phyloP scores from a whole-genome alignment of 35 echinoderm and acorn worm species.

The Acanthaster planci region DNA sequence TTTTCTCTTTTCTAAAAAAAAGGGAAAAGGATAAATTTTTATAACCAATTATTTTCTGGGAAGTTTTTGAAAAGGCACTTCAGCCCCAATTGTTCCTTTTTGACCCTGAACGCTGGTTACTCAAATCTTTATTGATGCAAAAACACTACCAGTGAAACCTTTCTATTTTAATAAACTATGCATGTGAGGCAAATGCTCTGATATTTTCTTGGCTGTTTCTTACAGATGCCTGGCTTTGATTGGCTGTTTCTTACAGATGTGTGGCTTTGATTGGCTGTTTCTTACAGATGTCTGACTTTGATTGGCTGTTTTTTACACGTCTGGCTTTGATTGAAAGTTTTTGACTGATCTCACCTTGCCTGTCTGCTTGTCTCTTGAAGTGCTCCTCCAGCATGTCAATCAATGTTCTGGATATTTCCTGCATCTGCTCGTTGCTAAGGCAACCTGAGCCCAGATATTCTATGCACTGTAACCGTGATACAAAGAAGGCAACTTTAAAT shows the following conservation, averaged over 20 bases:
- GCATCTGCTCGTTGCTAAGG: conserved; percentile 66
- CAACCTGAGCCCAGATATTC: conserved; percentile 77
- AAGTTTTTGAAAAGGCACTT: too few relatives aligned
- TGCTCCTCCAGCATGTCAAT: conserved; percentile 93
- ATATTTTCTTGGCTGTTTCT: too few relatives aligned
- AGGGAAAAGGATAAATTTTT: not conserved
- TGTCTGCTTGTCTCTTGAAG: conserved; percentile 89
- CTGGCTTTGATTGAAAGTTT: not conserved
- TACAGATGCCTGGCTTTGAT: not conserved
- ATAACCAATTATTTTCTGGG: too few relatives aligned
- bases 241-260: not conserved
- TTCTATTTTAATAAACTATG: too few relatives aligned
- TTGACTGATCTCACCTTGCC: conserved; percentile 62
- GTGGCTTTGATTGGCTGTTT: not conserved
- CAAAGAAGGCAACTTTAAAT: too few relatives aligned
- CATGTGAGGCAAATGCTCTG: too few relatives aligned
- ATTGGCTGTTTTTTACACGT: not conserved
- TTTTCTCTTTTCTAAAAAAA: conserved; percentile 92
- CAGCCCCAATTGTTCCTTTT: too few relatives aligned
- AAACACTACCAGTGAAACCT: too few relatives aligned
- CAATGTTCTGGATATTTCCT: conserved; percentile 69
- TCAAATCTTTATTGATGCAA: too few relatives aligned
- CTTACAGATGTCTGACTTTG: not conserved
- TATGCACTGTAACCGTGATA: conserved; percentile 63
- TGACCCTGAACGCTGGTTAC: too few relatives aligned